These are phyloP conservation scores for Aphidius colemani DNA, from an alignment of 2,888 invertebrate genomes.

Conservation along the genomic window DNA sequence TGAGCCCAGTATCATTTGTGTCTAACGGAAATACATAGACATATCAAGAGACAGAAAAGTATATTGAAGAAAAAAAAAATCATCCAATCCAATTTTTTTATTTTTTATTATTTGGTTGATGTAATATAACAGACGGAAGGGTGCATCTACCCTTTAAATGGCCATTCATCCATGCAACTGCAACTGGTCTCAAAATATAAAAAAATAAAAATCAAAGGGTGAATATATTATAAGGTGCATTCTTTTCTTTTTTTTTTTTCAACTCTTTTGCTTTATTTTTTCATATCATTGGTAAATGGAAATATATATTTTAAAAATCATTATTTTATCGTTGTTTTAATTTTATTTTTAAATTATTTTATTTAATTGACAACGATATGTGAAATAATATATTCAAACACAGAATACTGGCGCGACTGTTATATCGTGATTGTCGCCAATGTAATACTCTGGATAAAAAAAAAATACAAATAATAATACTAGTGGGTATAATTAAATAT, in stretches of 20 bases:
- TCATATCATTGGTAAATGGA: too few species aligned
- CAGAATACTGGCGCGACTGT: slow-evolving; percentile 20
- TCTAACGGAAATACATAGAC: slow-evolving; percentile 27
- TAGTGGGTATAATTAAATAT: slow-evolving; percentile 29
- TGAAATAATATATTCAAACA: too few species aligned
- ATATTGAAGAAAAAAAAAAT: slow-evolving; percentile 23
- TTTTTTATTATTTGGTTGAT: slow-evolving; percentile 11
- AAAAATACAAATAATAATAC: neutral
- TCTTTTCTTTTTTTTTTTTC: neutral
- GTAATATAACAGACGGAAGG: slow-evolving; percentile 9
- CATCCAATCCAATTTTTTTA: slow-evolving; percentile 18
- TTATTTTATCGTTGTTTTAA: neutral
- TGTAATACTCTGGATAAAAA: slow-evolving; percentile 4
- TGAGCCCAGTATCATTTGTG: slow-evolving; percentile 26
- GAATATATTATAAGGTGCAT: slow-evolving; percentile 21
- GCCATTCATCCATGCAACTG: slow-evolving; percentile 23
- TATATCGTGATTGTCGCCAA: slow-evolving; percentile 29
- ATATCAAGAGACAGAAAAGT: slow-evolving; percentile 16
- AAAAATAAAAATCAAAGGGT: slow-evolving; percentile 13
- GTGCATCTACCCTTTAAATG: slow-evolving; percentile 23
- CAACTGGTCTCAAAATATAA: slow-evolving; percentile 8
- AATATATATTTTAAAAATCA: too few species aligned
- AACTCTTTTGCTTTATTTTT: neutral
- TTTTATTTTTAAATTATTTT: neutral
- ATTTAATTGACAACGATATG: too few species aligned